phyloP scores from a whole-genome alignment of 2,113 vertebrate genomes.

The Sorex araneus region DNA sequence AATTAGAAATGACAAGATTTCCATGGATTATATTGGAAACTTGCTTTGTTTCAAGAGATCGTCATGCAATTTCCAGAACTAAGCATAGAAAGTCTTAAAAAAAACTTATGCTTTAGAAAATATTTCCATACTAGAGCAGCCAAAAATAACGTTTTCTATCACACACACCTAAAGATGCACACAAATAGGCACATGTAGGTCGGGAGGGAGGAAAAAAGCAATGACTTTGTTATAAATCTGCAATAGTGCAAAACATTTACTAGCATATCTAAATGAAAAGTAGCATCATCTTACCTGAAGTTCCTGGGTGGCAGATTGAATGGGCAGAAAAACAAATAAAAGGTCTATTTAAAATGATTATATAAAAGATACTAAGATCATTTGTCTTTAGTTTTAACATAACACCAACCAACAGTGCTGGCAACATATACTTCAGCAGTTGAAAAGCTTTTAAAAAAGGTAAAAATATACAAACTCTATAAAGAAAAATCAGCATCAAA shows the following conservation, averaged over 20 bases:
- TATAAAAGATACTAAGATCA: conserved; percentile 82
- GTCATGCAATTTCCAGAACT: conserved; percentile 68
- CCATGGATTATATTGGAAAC: conserved; percentile 32
- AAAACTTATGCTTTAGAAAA: conserved; percentile 62
- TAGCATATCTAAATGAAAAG: conserved; percentile 85
- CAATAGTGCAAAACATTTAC: conserved; percentile 83
- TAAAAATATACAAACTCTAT: conserved; percentile 10
- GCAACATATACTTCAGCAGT: conserved; percentile 70
- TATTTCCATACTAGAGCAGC: conserved; percentile 70
- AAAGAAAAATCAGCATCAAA: conserved; percentile 40
- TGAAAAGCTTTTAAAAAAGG: conserved; percentile 31
- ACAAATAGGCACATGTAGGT: conserved; percentile 60
- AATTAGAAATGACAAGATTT: conserved; percentile 34
- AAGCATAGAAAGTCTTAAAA: conserved; percentile 50
- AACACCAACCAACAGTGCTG: conserved; percentile 70
- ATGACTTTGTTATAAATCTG: conserved; percentile 84
- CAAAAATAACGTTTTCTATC: conserved; percentile 46
- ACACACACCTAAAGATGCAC: conserved; percentile 64
- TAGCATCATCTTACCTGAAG: conserved; percentile 95
- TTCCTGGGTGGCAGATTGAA: conserved; percentile 95
- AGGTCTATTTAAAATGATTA: conserved; percentile 90
- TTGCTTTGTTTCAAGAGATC: not conserved
- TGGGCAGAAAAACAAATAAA: conserved; percentile 93
- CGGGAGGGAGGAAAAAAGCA: conserved; percentile 77
- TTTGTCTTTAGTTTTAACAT: conserved; percentile 78